phyloP scores from a whole-genome alignment of 2,888 invertebrate species.

The Fissipunctia ypsillon region DNA sequence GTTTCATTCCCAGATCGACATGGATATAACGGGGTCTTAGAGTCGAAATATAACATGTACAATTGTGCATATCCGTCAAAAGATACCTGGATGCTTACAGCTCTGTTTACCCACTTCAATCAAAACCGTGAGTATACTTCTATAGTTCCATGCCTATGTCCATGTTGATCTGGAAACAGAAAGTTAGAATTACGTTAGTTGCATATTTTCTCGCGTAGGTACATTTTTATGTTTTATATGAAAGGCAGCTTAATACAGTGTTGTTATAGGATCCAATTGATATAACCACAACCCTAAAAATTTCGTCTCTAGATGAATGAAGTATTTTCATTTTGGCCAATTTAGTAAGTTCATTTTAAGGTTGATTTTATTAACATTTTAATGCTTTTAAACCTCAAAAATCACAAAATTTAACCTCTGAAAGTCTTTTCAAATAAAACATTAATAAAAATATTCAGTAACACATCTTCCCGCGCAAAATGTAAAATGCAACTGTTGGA shows the following conservation, averaged over 20 bases:
- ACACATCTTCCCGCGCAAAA: slow-evolving; percentile 35
- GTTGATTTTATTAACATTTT: too few species aligned
- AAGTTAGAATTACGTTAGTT: not conserved
- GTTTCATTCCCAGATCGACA: slow-evolving; percentile 68
- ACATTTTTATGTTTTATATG: not conserved
- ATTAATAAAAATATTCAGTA: slow-evolving; percentile 14
- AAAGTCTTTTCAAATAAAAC: not conserved
- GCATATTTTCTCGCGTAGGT: not conserved
- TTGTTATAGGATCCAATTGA: not conserved
- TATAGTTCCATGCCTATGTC: slow-evolving; percentile 52
- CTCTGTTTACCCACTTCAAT: slow-evolving; percentile 70
- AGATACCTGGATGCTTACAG: slow-evolving; percentile 70
- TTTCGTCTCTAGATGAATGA: not conserved
- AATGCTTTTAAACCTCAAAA: not conserved
- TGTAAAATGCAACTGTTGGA: slow-evolving; percentile 37
- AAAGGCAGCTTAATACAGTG: not conserved
- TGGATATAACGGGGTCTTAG: slow-evolving; percentile 68
- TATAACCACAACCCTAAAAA: not conserved
- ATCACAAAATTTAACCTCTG: not conserved
- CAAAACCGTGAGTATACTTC: slow-evolving; percentile 67
- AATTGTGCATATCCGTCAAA: slow-evolving; percentile 69
- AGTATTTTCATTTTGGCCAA: too few species aligned
- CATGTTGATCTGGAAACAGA: slow-evolving; percentile 49
- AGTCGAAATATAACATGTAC: slow-evolving; percentile 69
- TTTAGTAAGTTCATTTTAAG: too few species aligned